Conservation (phyloP, 2,888 invertebrate species). For the Tetropium fuscum region DNA sequence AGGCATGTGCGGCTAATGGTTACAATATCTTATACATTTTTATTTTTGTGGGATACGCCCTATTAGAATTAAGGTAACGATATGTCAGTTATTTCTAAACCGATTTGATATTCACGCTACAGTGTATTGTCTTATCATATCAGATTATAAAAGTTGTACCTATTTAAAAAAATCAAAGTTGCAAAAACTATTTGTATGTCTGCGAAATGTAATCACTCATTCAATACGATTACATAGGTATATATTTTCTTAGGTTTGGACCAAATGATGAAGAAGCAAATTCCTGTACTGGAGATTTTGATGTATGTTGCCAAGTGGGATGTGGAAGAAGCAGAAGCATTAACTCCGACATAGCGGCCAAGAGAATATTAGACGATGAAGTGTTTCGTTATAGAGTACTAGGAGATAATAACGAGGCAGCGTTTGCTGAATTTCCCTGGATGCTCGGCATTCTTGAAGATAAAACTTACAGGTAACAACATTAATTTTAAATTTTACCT, state of each 20-base stretch:
- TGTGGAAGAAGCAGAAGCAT: constrained; percentile 53
- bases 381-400: constrained; percentile 41
- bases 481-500: no score
- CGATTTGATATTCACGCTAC: no score
- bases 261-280: background rate
- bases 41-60: no score
- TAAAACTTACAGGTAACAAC: constrained; percentile 42
- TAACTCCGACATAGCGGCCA: constrained; percentile 11
- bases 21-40: no score
- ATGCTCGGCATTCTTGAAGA: constrained; percentile 59
- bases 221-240: background rate
- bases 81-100: no score
- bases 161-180: no score
- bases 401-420: constrained; percentile 50
- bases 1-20: no score
- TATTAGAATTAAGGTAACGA: no score
- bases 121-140: no score
- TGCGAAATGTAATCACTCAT: no score
- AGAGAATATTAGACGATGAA: constrained; percentile 7
- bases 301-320: constrained; percentile 58
- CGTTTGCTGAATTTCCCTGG: constrained; percentile 63
- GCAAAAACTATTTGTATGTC: no score
- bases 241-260: constrained; percentile 1
- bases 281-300: constrained; percentile 51
- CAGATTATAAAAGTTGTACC: no score